phyloP scores from a whole-genome alignment of 2,797 vertebrate genomes.

The Petrocephalus sullivani region DNA sequence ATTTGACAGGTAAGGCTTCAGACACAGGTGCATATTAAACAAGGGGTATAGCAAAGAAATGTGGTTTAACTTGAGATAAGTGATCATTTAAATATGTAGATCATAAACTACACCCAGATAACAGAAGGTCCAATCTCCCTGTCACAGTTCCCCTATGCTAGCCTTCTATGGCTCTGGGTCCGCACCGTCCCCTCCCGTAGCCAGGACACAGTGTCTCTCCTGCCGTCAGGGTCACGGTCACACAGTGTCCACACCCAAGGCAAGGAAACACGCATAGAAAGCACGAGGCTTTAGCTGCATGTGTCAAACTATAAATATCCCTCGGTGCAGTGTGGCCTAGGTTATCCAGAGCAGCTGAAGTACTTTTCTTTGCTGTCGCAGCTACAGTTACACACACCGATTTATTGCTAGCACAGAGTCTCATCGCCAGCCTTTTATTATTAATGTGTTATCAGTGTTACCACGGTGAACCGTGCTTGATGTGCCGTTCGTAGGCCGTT shows the following conservation, averaged over 20 bases:
- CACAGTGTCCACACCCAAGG: not conserved
- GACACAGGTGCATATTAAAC: not conserved
- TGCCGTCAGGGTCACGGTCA: not conserved
- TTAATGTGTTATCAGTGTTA: not conserved
- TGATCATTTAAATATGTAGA: not conserved
- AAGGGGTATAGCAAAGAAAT: not conserved
- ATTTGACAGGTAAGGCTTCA: not conserved
- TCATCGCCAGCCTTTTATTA: constrained; percentile 3
- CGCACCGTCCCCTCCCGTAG: not conserved
- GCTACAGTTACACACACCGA: not conserved
- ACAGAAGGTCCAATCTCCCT: not conserved
- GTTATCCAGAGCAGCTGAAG: constrained; percentile 51
- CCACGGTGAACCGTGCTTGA: not conserved
- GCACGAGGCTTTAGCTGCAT: constrained; percentile 30
- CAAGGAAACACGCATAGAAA: constrained; percentile 5
- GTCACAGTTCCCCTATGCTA: not conserved
- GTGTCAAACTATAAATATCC: constrained; percentile 52
- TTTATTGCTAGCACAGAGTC: not conserved
- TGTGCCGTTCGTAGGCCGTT: not conserved
- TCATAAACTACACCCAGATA: not conserved
- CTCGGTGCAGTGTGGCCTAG: constrained; percentile 48
- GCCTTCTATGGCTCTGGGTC: not conserved
- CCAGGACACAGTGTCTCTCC: not conserved
- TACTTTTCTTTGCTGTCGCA: not conserved
- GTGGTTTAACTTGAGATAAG: not conserved